Base-by-base conservation (phyloP, 2,797 vertebrate species). In the Ibycter americanus region DNA sequence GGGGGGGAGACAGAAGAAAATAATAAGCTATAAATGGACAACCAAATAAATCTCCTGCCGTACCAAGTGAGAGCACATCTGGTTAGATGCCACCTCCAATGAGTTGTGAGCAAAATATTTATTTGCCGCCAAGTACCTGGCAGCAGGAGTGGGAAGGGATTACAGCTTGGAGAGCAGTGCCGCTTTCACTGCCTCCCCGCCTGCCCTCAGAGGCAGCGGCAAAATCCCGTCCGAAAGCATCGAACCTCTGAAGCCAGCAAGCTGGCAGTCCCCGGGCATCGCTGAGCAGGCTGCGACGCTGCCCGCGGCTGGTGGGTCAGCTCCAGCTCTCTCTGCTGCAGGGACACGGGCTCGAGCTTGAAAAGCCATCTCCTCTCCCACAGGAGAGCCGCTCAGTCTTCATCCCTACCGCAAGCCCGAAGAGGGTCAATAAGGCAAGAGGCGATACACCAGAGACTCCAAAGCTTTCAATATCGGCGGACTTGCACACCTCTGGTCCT, bases 81-180 rank as follows among this genome's bases (percentile, higher is more conserved):
- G 97, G 89, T 95, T 68, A 95, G 91, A 71, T 93, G 96, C 94
- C 95, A 92, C 93, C 95, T 95, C 93, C 92, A 46, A 47, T 96
- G 95, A 97, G 92, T 93, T 94, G 96, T 47, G 96, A 97, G 95
- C 85, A 94, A 96, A 97, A 96, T 91, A 70, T 93, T 97, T 96
- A 93, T 95, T 91, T 76, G 92, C 38, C 1, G 51, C 79, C 25
- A 13, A 94, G 77, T 32, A 85, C 90, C 87, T 93, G 89, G 87
- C 70, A 74, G 83, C 8, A 20, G 89, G 92, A 93, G 46, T 56
- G 89, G 80, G 90, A 34, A 78, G 17, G 87, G 73, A 79, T 31
- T 26, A 16, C 16, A 31, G 42, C 54, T 3, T 4, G 6, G 13
- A 51, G 40, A 51, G 17, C 46, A 70, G 81, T 21, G 18, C 21